A percentile compares a stretch with the other conserved stretches of the same genome.
Evolutionary conservation across 1,140 invertebrate species (phyloP).

Genomic region (Idris sp.): DNA sequence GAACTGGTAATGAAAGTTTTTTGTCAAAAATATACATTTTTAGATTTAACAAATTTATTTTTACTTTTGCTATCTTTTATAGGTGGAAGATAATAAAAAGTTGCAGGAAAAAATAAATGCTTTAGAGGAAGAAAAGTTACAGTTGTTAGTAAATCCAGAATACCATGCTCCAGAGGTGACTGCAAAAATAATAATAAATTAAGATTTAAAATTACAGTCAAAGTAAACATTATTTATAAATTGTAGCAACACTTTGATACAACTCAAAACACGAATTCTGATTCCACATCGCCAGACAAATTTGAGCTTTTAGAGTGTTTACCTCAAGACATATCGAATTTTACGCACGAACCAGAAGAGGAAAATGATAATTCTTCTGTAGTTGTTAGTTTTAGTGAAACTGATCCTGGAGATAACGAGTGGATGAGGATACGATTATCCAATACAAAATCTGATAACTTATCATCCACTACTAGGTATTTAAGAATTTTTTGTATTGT

Average conservation of each 20-base stretch:
- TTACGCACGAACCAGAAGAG: constrained; percentile 64
- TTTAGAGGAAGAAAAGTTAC: constrained; percentile 80
- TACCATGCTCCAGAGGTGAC: constrained; percentile 11
- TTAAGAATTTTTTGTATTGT: too few species aligned
- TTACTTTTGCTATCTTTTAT: neutral
- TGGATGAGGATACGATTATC: constrained; percentile 74
- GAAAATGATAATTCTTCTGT: constrained; percentile 73
- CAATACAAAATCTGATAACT: constrained; percentile 61
- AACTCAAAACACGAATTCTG: constrained; percentile 71
- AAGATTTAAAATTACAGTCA: too few species aligned
- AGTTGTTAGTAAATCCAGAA: constrained; percentile 68
- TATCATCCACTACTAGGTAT: constrained; percentile 59
- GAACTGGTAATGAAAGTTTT: constrained; percentile 63
- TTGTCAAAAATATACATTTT: too few species aligned
- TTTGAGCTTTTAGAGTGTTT: constrained; percentile 73
- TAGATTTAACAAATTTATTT: constrained; percentile 15
- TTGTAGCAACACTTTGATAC: constrained; percentile 64
- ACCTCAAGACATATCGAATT: constrained; percentile 66
- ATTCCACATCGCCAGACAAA: constrained; percentile 74
- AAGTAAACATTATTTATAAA: constrained; percentile 1
- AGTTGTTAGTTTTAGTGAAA: constrained; percentile 72
- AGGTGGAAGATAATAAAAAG: constrained; percentile 78
- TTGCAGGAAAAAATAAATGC: constrained; percentile 79
- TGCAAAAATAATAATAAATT: constrained; percentile 26
- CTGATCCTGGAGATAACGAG: constrained; percentile 75